Evolutionary conservation across 2,113 vertebrate genomes (phyloP).

Genomic region (Nasalis larvatus): DNA sequence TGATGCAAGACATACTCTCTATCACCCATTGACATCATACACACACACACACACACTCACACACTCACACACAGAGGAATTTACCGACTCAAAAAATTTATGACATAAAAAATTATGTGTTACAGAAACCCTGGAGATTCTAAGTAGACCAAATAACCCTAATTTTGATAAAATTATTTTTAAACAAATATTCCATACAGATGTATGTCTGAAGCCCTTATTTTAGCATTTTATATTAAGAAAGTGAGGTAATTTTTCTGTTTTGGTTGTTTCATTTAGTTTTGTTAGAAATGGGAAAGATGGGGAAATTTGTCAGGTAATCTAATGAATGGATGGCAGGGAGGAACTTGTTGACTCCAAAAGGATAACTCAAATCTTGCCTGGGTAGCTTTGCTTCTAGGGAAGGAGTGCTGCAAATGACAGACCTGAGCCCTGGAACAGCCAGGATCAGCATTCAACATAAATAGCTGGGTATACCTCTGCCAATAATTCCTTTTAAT

Average conservation of each 20-base stretch:
- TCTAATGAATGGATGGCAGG: not conserved
- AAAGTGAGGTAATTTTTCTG: not conserved
- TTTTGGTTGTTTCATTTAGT: not conserved
- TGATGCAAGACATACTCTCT: not conserved
- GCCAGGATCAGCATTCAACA: not conserved
- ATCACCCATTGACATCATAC: not conserved
- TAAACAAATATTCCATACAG: not conserved
- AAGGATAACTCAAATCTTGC: not conserved
- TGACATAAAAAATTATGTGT: not conserved
- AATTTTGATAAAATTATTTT: not conserved
- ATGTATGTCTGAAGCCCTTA: not conserved
- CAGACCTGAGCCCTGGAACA: not conserved
- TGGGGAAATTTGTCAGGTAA: not conserved
- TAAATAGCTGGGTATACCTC: not conserved
- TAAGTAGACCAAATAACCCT: not conserved
- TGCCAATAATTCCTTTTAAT: not conserved
- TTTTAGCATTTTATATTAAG: not conserved
- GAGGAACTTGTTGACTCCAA: not conserved
- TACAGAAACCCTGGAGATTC: not conserved
- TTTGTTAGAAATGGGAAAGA: not conserved
- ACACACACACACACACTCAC: not conserved
- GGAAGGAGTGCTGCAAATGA: not conserved
- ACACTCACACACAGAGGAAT: not conserved
- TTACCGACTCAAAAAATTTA: not conserved
- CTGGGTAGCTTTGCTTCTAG: not conserved